Conservation (phyloP, 2,888 invertebrate species). For the Pollenia amentaria region DNA sequence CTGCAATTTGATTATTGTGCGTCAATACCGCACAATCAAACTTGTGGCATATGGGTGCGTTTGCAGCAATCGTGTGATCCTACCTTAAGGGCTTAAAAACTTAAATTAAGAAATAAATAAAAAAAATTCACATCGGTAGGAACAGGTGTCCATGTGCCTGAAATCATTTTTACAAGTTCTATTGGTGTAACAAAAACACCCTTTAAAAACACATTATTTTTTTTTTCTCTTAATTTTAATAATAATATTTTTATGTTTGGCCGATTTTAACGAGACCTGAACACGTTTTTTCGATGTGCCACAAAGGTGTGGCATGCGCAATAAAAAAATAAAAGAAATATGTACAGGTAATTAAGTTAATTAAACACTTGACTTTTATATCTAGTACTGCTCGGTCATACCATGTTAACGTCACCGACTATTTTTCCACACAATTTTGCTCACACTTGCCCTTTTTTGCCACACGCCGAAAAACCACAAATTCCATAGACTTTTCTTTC, state of each 20-base stretch:
- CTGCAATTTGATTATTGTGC: too few species aligned
- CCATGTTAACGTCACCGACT: neutral
- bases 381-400: slow-evolving; percentile 23
- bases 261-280: slow-evolving; percentile 62
- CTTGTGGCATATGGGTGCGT: too few species aligned
- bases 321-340: slow-evolving; percentile 51
- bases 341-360: slow-evolving; percentile 70
- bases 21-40: too few species aligned
- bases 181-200: too few species aligned
- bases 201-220: neutral
- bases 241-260: slow-evolving; percentile 67
- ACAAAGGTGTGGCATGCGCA: slow-evolving; percentile 66
- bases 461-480: slow-evolving; percentile 29
- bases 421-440: neutral
- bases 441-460: slow-evolving; percentile 5
- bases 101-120: too few species aligned
- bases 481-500: slow-evolving; percentile 13
- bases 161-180: too few species aligned
- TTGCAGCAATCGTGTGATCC: too few species aligned
- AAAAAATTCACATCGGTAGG: too few species aligned
- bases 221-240: slow-evolving; percentile 55
- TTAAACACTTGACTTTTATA: slow-evolving; percentile 70
- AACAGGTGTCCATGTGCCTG: too few species aligned
- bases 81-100: too few species aligned
- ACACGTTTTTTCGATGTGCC: slow-evolving; percentile 50